A percentile compares a stretch with the other conserved stretches of the same genome.
phyloP scores from a whole-genome alignment of 2,797 vertebrate genomes.

The Mus caroli region DNA sequence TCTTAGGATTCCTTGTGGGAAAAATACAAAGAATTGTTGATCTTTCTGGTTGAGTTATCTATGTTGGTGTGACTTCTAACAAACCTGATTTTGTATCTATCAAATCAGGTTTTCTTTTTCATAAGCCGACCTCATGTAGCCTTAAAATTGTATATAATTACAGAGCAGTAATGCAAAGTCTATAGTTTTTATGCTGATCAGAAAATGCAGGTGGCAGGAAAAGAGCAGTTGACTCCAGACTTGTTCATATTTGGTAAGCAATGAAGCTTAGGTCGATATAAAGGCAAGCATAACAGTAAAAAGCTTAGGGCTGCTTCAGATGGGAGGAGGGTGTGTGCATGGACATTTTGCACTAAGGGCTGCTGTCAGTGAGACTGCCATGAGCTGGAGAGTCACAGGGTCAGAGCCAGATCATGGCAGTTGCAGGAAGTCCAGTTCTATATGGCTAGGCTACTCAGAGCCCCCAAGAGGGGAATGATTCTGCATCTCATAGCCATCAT shows the following conservation, averaged over 20 bases:
- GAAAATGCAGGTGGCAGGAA: neutral
- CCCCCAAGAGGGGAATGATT: neutral
- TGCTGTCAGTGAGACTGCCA: neutral
- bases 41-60: neutral
- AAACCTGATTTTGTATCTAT: neutral
- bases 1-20: neutral
- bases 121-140: constrained; percentile 15
- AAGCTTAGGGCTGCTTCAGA: neutral
- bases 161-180: neutral
- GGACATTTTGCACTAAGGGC: neutral
- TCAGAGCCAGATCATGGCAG: neutral
- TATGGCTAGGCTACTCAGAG: neutral
- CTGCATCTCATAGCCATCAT: neutral
- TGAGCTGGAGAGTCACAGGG: neutral
- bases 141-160: constrained; percentile 27
- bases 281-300: neutral
- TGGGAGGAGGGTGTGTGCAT: neutral
- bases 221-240: neutral
- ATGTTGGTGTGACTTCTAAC: neutral
- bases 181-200: constrained; percentile 23
- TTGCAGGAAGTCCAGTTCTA: neutral
- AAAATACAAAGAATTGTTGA: neutral
- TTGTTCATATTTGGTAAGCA: neutral
- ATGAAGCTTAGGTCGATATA: neutral
- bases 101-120: constrained; percentile 21